These are phyloP conservation scores for Apamea anceps DNA, from an alignment of 2,888 invertebrate species.

Conservation along the genomic window DNA sequence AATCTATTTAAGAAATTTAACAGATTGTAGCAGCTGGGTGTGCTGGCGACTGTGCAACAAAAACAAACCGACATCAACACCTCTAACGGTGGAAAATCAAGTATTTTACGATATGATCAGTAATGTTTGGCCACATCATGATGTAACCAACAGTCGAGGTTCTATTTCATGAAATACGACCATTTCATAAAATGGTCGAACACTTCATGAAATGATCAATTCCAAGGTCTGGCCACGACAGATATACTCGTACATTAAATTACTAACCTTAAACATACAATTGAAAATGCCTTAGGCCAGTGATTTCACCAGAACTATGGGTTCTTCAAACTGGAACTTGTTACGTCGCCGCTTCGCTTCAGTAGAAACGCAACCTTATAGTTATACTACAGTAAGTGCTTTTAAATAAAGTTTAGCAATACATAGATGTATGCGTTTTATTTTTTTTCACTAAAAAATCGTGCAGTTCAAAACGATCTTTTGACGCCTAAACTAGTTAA, in stretches of 20 bases:
- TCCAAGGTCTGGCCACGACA: too few species aligned
- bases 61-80: too few species aligned
- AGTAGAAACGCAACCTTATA: neutral
- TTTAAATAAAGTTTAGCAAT: constrained; percentile 8
- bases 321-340: neutral
- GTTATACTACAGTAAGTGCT: neutral
- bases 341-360: neutral
- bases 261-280: neutral
- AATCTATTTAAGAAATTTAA: too few species aligned
- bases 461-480: neutral
- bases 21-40: too few species aligned
- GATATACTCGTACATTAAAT: neutral
- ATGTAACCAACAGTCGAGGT: too few species aligned
- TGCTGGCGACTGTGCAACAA: too few species aligned
- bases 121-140: too few species aligned
- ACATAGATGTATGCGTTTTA: neutral
- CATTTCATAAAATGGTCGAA: too few species aligned
- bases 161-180: too few species aligned
- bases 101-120: too few species aligned
- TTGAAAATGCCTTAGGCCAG: neutral
- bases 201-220: too few species aligned
- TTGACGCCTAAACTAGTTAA: constrained; percentile 33
- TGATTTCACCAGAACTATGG: neutral
- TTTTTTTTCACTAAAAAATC: constrained; percentile 23
- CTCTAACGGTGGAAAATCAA: too few species aligned